These are phyloP conservation scores for Rhinichthys klamathensis DNA, from an alignment of 2,113 vertebrate genomes.

Conservation along the genomic window DNA sequence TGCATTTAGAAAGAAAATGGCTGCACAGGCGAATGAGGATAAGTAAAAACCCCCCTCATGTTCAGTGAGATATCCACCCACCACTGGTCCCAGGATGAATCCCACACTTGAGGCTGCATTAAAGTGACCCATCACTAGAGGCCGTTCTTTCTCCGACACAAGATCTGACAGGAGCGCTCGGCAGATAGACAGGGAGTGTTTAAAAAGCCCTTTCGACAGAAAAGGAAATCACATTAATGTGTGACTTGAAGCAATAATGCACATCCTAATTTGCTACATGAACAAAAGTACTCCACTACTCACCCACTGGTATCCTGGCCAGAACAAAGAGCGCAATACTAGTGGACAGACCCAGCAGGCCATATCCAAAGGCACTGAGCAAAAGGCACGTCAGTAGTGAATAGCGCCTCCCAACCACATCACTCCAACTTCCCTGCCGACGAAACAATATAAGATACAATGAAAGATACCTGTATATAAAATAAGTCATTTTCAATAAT, in stretches of 20 bases:
- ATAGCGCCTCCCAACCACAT: constrained; percentile 85
- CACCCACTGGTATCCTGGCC: constrained; percentile 90
- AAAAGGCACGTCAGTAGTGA: constrained; percentile 89
- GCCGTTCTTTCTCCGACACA: constrained; percentile 86
- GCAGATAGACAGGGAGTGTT: constrained; percentile 93
- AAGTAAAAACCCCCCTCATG: constrained; percentile 87
- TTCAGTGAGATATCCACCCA: constrained; percentile 92
- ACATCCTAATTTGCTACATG: neutral
- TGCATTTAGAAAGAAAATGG: constrained; percentile 90
- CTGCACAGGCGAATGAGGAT: constrained; percentile 84
- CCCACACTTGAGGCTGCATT: constrained; percentile 90
- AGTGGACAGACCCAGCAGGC: constrained; percentile 85
- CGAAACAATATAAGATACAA: neutral
- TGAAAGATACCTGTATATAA: neutral
- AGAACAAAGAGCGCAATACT: constrained; percentile 85
- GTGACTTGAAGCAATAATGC: neutral
- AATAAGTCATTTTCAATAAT: neutral
- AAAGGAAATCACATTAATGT: neutral
- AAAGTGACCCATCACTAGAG: constrained; percentile 89
- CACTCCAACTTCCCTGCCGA: constrained; percentile 94
- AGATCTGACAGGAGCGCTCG: constrained; percentile 93
- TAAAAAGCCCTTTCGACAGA: constrained; percentile 87
- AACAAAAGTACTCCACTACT: constrained; percentile 62
- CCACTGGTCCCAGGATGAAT: constrained; percentile 92
- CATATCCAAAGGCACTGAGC: constrained; percentile 87